These are phyloP conservation scores for Lucinisca nassula DNA, from an alignment of 2,888 invertebrate genomes.

Conservation along the genomic window DNA sequence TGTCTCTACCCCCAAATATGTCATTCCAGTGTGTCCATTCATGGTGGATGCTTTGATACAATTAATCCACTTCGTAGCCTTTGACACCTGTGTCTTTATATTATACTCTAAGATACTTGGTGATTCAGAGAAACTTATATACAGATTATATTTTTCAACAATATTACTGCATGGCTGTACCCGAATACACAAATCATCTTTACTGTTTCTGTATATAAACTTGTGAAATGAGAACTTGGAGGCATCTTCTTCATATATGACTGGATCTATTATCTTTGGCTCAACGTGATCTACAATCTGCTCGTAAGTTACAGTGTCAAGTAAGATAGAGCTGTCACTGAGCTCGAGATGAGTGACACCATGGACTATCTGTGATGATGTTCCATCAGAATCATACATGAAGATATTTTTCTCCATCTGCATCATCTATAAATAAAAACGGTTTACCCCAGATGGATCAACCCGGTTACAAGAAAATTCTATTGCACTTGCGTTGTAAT, in stretches of 20 bases:
- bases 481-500: no score
- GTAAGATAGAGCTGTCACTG: background rate
- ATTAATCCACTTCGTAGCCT: background rate
- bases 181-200: constrained; percentile 12
- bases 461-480: no score
- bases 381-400: constrained; percentile 27
- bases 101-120: constrained; percentile 4
- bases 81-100: background rate
- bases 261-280: background rate
- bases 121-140: background rate
- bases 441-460: no score
- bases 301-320: constrained; percentile 3
- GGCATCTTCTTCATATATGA: background rate
- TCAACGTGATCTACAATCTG: background rate
- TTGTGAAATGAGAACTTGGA: constrained; percentile 9
- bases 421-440: constrained; percentile 1
- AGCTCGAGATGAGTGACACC: constrained; percentile 10
- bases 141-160: background rate
- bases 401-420: constrained; percentile 27
- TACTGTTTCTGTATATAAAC: constrained; percentile 10
- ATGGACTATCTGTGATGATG: constrained; percentile 10
- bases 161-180: background rate
- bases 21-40: constrained; percentile 10
- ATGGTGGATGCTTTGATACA: background rate
- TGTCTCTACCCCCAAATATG: background rate